Percentiles rank a stretch among this genome's conserved stretches.
Evolutionary conservation across 2,888 invertebrate species (phyloP).

Genomic region (Yponomeuta malinellus): DNA sequence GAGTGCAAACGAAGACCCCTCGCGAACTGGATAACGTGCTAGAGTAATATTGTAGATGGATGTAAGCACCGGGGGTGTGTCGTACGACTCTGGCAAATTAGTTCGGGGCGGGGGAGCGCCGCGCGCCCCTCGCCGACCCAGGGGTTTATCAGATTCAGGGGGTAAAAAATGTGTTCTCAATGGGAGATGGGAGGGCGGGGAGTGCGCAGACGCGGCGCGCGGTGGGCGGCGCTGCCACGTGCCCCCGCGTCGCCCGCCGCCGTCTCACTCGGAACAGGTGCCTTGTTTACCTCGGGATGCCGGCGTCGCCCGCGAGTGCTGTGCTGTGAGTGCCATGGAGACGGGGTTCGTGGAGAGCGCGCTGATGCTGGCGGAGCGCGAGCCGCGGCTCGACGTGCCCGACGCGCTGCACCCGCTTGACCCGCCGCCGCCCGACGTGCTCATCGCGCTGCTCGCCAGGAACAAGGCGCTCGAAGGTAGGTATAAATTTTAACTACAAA

Average conservation of each 20-base stretch:
- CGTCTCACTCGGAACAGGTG: slow-evolving; percentile 25
- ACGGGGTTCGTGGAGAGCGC: slow-evolving; percentile 39
- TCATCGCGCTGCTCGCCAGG: slow-evolving; percentile 87
- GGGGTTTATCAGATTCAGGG: slow-evolving; percentile 74
- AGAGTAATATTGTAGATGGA: slow-evolving; percentile 75
- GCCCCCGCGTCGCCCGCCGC: slow-evolving; percentile 36
- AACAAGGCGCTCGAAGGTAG: slow-evolving; percentile 94
- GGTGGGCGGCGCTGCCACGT: slow-evolving; percentile 69
- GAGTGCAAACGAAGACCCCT: slow-evolving; percentile 66
- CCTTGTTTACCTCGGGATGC: slow-evolving; percentile 9
- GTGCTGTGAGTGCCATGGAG: slow-evolving; percentile 37
- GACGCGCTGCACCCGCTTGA: slow-evolving; percentile 61
- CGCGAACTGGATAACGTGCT: slow-evolving; percentile 72
- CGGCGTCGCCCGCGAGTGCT: slow-evolving; percentile 11
- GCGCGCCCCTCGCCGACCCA: slow-evolving; percentile 38
- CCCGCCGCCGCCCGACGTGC: slow-evolving; percentile 87
- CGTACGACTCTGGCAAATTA: slow-evolving; percentile 73
- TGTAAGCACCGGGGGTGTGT: slow-evolving; percentile 74
- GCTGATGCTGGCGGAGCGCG: slow-evolving; percentile 30
- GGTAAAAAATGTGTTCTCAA: slow-evolving; percentile 74
- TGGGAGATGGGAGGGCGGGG: slow-evolving; percentile 53
- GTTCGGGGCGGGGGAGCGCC: slow-evolving; percentile 74
- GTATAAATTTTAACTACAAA: slow-evolving; percentile 26
- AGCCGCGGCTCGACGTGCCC: slow-evolving; percentile 47
- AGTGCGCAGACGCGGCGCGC: slow-evolving; percentile 49